These are phyloP conservation scores for Procavia capensis DNA, from an alignment of 2,113 vertebrate species.

Conservation along the genomic window DNA sequence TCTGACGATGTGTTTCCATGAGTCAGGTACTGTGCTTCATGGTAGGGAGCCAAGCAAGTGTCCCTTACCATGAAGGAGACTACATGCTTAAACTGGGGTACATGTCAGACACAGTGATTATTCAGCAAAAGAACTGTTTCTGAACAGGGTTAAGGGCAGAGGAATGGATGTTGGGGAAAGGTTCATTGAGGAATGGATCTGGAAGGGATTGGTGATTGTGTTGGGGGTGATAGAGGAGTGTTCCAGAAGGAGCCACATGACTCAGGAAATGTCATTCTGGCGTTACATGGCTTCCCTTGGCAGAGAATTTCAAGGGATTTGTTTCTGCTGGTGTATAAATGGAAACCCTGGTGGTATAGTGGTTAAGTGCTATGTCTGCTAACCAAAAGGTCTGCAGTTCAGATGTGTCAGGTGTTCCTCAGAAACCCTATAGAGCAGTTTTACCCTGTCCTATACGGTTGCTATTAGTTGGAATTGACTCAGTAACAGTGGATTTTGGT, in stretches of 20 bases:
- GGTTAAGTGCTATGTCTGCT: too few species aligned
- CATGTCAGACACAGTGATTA: not conserved
- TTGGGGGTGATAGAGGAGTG: not conserved
- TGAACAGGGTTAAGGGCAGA: fast-evolving
- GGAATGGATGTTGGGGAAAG: not conserved
- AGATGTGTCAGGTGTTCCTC: too few species aligned
- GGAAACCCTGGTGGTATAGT: too few species aligned
- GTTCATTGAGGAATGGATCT: not conserved
- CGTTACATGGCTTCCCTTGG: not conserved
- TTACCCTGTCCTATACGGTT: too few species aligned
- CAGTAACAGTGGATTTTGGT: too few species aligned
- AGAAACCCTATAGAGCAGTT: too few species aligned
- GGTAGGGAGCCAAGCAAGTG: not conserved
- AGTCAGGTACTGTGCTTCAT: not conserved
- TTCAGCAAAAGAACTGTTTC: not conserved
- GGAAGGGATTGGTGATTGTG: not conserved
- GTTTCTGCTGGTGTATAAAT: not conserved
- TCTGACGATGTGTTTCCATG: not conserved
- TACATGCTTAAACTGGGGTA: not conserved
- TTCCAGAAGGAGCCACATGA: not conserved
- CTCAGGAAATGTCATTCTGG: not conserved
- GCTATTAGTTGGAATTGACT: too few species aligned
- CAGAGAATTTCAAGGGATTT: not conserved
- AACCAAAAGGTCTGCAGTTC: too few species aligned
- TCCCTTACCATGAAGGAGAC: not conserved